Evolutionary conservation across 2,888 invertebrate species (phyloP).

Genomic region (Lepas anatifera): DNA sequence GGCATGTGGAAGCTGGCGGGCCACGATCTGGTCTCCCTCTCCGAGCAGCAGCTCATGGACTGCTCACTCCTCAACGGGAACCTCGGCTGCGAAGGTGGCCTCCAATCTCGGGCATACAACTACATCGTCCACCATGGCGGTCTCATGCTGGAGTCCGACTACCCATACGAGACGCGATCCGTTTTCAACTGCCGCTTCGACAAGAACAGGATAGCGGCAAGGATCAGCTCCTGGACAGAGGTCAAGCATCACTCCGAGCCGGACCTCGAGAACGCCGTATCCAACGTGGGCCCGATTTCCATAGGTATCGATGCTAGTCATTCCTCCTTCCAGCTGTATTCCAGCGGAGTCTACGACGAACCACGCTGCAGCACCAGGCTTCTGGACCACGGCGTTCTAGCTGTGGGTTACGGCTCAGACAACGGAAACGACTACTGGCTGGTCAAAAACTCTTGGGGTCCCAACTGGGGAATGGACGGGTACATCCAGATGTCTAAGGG

Average conservation of each 20-base stretch:
- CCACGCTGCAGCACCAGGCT: background rate
- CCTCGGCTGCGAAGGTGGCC: conserved; percentile 78
- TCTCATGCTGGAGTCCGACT: conserved; percentile 73
- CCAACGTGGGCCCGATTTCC: background rate
- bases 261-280: background rate
- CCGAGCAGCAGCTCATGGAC: too few species aligned
- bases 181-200: conserved; percentile 29
- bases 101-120: conserved; percentile 69
- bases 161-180: conserved; percentile 73
- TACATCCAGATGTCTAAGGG: background rate
- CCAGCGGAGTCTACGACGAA: background rate
- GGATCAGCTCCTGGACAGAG: conserved; percentile 68
- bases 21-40: conserved; percentile 65
- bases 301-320: background rate
- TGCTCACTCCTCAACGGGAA: conserved; percentile 78
- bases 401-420: conserved; percentile 1
- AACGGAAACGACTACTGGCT: too few species aligned
- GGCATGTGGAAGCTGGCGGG: conserved; percentile 73
- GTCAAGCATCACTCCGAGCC: conserved; percentile 45
- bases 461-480: background rate
- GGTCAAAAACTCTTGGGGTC: background rate
- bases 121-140: conserved; percentile 73
- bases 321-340: background rate
- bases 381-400: background rate
- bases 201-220: conserved; percentile 54